Conservation (phyloP, 2,113 vertebrate genomes). For the Pygoscelis adeliae region DNA sequence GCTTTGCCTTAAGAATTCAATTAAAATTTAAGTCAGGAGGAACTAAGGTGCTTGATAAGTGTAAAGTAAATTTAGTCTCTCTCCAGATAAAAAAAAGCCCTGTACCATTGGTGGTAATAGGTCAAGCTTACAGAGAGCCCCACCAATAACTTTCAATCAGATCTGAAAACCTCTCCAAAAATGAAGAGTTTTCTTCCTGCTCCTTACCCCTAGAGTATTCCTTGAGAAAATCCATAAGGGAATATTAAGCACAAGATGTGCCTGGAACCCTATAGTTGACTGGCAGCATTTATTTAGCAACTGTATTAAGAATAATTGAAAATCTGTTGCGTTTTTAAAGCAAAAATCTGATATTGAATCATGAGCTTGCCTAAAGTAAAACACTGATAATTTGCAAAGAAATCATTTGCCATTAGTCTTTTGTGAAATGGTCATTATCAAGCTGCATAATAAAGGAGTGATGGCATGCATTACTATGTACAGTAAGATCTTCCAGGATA, state of each 20-base stretch:
- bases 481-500: background rate
- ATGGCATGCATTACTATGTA: background rate
- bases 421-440: background rate
- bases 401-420: background rate
- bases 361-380: background rate
- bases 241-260: background rate
- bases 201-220: background rate
- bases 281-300: background rate
- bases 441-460: background rate
- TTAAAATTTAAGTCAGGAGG: background rate
- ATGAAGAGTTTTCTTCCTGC: background rate
- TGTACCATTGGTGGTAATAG: background rate
- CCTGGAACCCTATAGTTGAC: background rate
- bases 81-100: background rate
- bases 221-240: background rate
- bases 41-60: background rate
- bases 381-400: background rate
- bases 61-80: background rate
- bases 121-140: background rate
- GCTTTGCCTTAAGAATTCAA: background rate
- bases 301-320: background rate
- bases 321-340: background rate
- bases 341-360: background rate
- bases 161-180: background rate
- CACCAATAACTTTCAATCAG: background rate